Evolutionary conservation across 2,113 vertebrate species (phyloP), one percentile per base, ranked within the genome.

Genomic region (Ahaetulla prasina): DNA sequence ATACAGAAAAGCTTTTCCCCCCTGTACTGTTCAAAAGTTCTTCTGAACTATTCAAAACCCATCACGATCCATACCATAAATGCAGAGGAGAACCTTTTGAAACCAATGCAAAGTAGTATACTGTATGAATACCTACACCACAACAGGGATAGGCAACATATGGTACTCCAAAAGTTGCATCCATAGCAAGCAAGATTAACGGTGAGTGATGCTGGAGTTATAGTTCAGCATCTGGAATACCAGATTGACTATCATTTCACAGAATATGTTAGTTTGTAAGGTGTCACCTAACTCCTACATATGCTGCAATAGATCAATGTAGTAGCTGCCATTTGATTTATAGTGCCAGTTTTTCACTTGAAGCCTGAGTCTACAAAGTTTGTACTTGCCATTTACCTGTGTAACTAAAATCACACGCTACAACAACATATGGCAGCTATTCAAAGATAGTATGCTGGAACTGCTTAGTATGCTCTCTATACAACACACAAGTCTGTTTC

Each of bases 261-360:
- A 43, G 35, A 80, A 80, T 43, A 43, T 80, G 74, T 3, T 43
- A 80, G 1, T 39, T 80, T 80, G 74, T 39, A 22, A 80, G 35
- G 2, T 80, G 35, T 39, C 74, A 80, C 18, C 18, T 80, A 35
- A 43, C 30, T 89, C 91, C 12, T 92, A 94, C 90, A 93, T 92
- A 49, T 85, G 93, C 92, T 91, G 91, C 35, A 80, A 80, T 39
- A 80, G 18, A 68, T 68, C 35, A 43, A 80, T 43, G 18, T 80
- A 80, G n/a, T 80, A 80, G 16, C 35, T 80, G n/a, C 68, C 68
- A 35, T 39, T 80, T 80, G 68, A 74, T 39, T 80, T 80, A 43
- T 3, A 43, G 3, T 80, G 16, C 35, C 35, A 80, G 35, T 3
- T 80, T 80, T 43, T 43, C 74, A 80, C 18, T 80, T 80, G 35